Evolutionary conservation across 2,113 vertebrate genomes (phyloP).

Genomic region (Calyptommatus sinebrachiatus): DNA sequence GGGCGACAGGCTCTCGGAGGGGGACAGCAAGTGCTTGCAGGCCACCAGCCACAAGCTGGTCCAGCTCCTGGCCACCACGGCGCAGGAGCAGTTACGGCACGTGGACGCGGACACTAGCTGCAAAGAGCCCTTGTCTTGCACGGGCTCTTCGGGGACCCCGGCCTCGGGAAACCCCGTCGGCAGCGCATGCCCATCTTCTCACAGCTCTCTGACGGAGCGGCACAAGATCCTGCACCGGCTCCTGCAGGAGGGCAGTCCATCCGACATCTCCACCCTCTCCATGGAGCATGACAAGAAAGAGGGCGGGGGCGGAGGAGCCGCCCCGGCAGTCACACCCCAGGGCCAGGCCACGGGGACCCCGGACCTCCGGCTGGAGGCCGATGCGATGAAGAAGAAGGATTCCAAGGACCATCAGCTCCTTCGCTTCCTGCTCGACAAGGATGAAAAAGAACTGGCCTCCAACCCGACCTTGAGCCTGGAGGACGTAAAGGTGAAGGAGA

Average conservation of each 20-base stretch:
- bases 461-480: slow-evolving; percentile 86
- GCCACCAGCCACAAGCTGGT: slow-evolving; percentile 80
- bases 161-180: slow-evolving; percentile 63
- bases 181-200: slow-evolving; percentile 84
- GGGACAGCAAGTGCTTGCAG: slow-evolving; percentile 71
- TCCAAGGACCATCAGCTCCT: slow-evolving; percentile 93
- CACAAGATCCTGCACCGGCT: slow-evolving; percentile 94
- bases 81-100: slow-evolving; percentile 72
- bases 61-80: slow-evolving; percentile 80
- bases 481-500: slow-evolving; percentile 89
- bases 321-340: slow-evolving; percentile 48
- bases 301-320: slow-evolving; percentile 26
- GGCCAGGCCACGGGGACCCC: slow-evolving; percentile 55
- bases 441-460: slow-evolving; percentile 85
- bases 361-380: slow-evolving; percentile 65
- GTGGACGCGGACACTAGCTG: slow-evolving; percentile 68
- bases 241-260: slow-evolving; percentile 91
- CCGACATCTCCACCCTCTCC: slow-evolving; percentile 70
- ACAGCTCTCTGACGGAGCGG: slow-evolving; percentile 89
- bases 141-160: slow-evolving; percentile 46
- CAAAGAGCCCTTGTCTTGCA: slow-evolving; percentile 70
- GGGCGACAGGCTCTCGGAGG: slow-evolving; percentile 64
- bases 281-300: slow-evolving; percentile 83
- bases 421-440: slow-evolving; percentile 90
- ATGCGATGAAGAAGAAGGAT: slow-evolving; percentile 76